phyloP scores from a whole-genome alignment of 2,797 vertebrate genomes.

The Phataginus tetradactyla region DNA sequence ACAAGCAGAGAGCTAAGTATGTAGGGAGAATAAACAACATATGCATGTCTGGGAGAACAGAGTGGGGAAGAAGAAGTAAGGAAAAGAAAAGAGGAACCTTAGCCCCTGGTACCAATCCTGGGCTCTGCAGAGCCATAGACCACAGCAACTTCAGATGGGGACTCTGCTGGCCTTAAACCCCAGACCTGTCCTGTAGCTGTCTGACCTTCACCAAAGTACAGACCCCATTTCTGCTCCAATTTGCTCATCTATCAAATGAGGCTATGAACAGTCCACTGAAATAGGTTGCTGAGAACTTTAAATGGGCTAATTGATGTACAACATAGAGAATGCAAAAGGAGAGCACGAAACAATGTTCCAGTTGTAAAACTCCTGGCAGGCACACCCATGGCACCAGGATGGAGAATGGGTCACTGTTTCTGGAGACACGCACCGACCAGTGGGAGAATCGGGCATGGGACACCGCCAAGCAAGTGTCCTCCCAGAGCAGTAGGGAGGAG shows the following conservation, averaged over 20 bases:
- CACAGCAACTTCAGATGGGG: rapidly evolving
- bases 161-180: background rate
- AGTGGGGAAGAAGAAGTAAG: background rate
- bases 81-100: too few relatives aligned
- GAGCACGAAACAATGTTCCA: rapidly evolving
- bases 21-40: background rate
- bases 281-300: rapidly evolving
- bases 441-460: rapidly evolving
- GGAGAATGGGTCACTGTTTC: rapidly evolving
- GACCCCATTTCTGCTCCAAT: rapidly evolving
- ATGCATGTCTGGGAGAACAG: too few relatives aligned
- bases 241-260: too few relatives aligned
- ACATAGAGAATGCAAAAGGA: background rate
- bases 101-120: rapidly evolving
- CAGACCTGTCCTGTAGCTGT: rapidly evolving
- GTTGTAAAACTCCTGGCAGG: rapidly evolving
- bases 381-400: rapidly evolving
- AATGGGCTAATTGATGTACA: background rate
- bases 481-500: rapidly evolving
- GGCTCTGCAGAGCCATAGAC: rapidly evolving
- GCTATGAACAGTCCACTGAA: rapidly evolving
- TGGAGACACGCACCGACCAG: background rate
- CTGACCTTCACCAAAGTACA: background rate
- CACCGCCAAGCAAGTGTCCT: rapidly evolving
- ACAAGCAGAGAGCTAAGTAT: background rate